Evolutionary conservation across 64 coral and sea anemone genomes (phyloP).

Genomic region (Orbicella faveolata): DNA sequence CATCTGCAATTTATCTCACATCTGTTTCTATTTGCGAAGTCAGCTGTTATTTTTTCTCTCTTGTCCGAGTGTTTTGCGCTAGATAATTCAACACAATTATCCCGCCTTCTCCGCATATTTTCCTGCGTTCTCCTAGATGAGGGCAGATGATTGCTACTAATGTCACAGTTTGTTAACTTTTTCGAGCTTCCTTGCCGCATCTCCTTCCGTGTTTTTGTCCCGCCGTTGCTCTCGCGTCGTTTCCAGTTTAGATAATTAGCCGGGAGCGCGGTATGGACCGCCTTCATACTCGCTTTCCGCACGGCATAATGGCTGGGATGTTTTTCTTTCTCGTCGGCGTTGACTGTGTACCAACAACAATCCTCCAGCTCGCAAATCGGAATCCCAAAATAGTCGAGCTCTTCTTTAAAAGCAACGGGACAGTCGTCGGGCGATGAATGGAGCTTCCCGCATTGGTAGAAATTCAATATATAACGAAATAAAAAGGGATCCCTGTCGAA

Average conservation of each 20-base stretch:
- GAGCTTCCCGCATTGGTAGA: conserved; percentile 75
- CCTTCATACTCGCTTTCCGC: conserved; percentile 13
- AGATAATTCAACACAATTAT: neutral
- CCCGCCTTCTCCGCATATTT: neutral
- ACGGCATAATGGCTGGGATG: conserved; percentile 7
- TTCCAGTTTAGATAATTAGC: conserved; percentile 15
- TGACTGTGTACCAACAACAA: conserved; percentile 56
- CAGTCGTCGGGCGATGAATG: conserved; percentile 79
- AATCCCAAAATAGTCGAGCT: conserved; percentile 78
- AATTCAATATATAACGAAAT: conserved; percentile 90
- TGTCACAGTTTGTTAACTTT: neutral
- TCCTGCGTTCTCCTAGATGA: neutral
- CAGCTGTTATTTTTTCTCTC: neutral
- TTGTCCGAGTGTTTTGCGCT: neutral
- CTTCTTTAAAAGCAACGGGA: conserved; percentile 70
- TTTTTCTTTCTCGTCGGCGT: neutral
- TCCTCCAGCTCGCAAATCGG: conserved; percentile 41
- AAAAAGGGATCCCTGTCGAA: conserved; percentile 81
- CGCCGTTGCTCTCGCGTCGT: neutral
- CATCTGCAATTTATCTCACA: conserved; percentile 8
- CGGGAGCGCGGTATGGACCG: neutral
- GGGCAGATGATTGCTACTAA: neutral
- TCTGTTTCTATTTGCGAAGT: neutral
- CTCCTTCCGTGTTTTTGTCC: neutral
- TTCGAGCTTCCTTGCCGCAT: neutral